A percentile compares a stretch with the other conserved stretches of the same genome.
Evolutionary conservation across 2,113 vertebrate species (phyloP).

Genomic region (Rhodinocichla rosea): DNA sequence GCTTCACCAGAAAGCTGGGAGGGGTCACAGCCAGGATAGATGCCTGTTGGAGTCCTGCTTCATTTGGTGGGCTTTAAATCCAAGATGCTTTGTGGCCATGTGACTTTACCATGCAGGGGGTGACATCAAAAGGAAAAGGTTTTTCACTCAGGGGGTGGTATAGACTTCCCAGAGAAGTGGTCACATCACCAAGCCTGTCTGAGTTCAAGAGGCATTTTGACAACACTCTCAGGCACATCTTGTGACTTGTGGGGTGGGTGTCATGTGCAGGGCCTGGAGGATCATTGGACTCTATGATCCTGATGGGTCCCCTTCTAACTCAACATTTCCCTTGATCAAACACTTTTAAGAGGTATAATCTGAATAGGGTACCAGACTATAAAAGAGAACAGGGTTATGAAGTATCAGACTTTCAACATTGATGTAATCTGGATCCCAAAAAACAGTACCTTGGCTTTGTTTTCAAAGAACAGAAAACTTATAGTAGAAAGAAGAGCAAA

Average conservation of each 20-base stretch:
- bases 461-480: background rate
- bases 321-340: background rate
- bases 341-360: background rate
- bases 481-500: background rate
- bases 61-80: background rate
- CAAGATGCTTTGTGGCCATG: background rate
- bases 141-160: background rate
- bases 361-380: background rate
- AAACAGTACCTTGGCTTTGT: background rate
- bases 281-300: background rate
- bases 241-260: background rate
- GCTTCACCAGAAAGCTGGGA: background rate
- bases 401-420: background rate
- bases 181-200: background rate
- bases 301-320: background rate
- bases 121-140: background rate
- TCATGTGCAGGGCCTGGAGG: background rate
- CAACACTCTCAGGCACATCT: background rate
- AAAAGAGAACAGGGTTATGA: background rate
- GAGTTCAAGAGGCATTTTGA: background rate
- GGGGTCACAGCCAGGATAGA: background rate
- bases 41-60: background rate
- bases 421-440: background rate
- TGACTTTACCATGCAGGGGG: background rate
- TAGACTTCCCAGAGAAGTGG: background rate